Base-by-base conservation (phyloP, 2,888 invertebrate genomes). In the Drosophila bunnanda region DNA sequence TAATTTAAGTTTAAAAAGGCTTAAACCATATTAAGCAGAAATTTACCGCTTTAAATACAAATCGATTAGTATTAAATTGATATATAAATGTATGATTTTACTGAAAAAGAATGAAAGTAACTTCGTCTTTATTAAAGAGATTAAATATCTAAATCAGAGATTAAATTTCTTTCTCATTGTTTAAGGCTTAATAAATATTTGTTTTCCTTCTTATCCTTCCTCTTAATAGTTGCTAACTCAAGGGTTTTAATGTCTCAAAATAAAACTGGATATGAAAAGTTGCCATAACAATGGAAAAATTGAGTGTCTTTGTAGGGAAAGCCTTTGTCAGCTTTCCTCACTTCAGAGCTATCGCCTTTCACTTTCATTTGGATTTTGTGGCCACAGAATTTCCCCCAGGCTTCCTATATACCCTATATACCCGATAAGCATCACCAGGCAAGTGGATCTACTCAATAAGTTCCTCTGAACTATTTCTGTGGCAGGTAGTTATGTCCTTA, bases 261-360 rank as follows among this genome's bases (percentile, higher is more conserved):
- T n/a, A n/a, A 39, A 39, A 30, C 30, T 54, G 39, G 58, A 54
- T 30, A 32, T 50, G 32, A 54, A 54, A 15, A 38, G 38, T 59
- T 59, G 54, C 38, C 55, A 22, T 30, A 20, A 20, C 17, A 38
- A 30, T 17, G 15, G 22, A 20, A 30, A 30, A 22, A 39, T n/a
- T n/a, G 55, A 30, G 30, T 30, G 17, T 30, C 30, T 15, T 43
- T 43, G 43, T 43, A 4, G 43, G 15, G 15, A 28, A 58, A 28
- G 28, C 38, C 38, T 38, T 9, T 20, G 13, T 12, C 32, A 55
- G 54, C 59, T 55, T 25, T 7, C 4, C 13, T 22, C 55, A 39
- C 22, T 30, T 48, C 25, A 34, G 36, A 28, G 32, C 50, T 32
- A 32, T 50, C 32, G 50, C 9, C 50, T 32, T 50, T 50, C 48